These are phyloP conservation scores for Maniola hyperantus DNA, from an alignment of 2,888 invertebrate genomes.

Conservation along the genomic window DNA sequence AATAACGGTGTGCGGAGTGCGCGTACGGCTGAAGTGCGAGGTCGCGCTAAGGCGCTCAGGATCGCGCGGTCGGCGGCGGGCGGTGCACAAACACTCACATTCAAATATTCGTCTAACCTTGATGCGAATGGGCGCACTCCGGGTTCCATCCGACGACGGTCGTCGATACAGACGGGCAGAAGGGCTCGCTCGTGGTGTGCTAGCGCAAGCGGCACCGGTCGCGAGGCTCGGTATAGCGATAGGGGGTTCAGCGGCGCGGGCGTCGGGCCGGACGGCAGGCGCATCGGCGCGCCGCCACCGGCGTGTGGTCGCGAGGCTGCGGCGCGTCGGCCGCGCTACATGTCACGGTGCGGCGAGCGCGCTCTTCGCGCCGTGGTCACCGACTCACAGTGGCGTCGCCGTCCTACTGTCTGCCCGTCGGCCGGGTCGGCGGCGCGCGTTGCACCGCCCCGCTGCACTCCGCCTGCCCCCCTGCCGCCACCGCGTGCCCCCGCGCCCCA, in stretches of 20 bases:
- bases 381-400: constrained; percentile 81
- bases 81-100: constrained; percentile 79
- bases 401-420: constrained; percentile 80
- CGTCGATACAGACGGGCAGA: constrained; percentile 75
- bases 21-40: constrained; percentile 66
- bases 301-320: constrained; percentile 76
- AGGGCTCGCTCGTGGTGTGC: constrained; percentile 74
- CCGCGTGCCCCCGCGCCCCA: constrained; percentile 51
- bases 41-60: constrained; percentile 64
- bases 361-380: constrained; percentile 79
- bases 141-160: constrained; percentile 80
- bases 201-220: constrained; percentile 62
- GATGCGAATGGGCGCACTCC: constrained; percentile 82
- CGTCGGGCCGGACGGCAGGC: constrained; percentile 74
- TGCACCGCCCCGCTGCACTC: constrained; percentile 82
- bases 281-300: constrained; percentile 78
- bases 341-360: constrained; percentile 80
- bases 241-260: constrained; percentile 60
- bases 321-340: constrained; percentile 72
- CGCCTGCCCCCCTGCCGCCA: constrained; percentile 72
- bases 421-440: constrained; percentile 77
- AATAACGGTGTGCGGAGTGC: constrained; percentile 58
- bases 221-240: constrained; percentile 46
- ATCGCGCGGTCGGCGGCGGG: constrained; percentile 57
- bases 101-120: constrained; percentile 81